phyloP scores from a whole-genome alignment of 1,140 invertebrate genomes.

The Lepidurus apus region DNA sequence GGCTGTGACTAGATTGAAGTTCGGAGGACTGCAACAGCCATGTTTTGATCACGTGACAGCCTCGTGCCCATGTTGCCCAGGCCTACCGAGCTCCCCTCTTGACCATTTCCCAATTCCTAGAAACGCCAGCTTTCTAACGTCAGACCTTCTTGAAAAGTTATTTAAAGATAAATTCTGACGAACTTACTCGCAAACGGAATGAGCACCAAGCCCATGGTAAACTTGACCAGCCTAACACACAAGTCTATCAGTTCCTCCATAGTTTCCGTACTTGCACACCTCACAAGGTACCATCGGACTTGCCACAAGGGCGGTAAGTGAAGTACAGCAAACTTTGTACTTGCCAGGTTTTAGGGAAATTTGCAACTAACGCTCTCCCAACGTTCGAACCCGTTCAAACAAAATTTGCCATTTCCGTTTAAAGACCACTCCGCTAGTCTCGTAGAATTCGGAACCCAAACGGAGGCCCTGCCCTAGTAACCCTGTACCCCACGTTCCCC shows the following conservation, averaged over 20 bases:
- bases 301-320: not conserved
- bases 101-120: not conserved
- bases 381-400: not conserved
- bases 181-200: not conserved
- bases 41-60: not conserved
- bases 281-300: conserved; percentile 1
- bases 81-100: not conserved
- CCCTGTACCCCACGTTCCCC: not conserved
- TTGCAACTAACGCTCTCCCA: conserved; percentile 4
- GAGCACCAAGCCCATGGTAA: conserved; percentile 10
- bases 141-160: not conserved
- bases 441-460: conserved; percentile 4
- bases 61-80: not conserved
- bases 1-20: too few relatives aligned
- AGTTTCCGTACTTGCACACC: not conserved
- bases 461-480: not conserved
- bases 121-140: not conserved
- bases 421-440: conserved; percentile 11
- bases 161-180: not conserved
- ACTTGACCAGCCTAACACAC: not conserved
- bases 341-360: not conserved
- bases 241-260: conserved; percentile 4
- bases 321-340: not conserved
- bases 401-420: conserved; percentile 1
- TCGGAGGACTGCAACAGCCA: not conserved